Conservation (phyloP, 2,113 vertebrate genomes). For the Holacanthus passer region DNA sequence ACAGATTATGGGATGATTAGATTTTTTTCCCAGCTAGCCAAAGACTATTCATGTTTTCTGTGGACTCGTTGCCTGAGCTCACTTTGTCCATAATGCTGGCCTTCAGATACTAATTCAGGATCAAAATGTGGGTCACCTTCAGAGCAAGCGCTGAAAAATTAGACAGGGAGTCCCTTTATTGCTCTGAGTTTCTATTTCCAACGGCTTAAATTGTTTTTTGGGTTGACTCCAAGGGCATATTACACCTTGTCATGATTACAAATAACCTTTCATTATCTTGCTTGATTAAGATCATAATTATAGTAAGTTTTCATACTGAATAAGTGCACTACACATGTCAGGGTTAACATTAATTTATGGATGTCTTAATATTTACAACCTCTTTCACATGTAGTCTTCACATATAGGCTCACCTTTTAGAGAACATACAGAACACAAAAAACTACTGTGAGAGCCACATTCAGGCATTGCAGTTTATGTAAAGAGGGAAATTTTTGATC, state of each 20-base stretch:
- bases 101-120: not conserved
- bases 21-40: not conserved
- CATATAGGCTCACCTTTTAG: not conserved
- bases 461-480: not conserved
- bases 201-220: not conserved
- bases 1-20: slow-evolving; percentile 12
- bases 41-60: slow-evolving; percentile 2
- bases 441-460: not conserved
- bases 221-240: not conserved
- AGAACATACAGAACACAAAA: not conserved
- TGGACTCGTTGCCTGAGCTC: not conserved
- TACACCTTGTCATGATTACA: not conserved
- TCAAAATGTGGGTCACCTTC: slow-evolving; percentile 4
- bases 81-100: not conserved
- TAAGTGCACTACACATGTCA: not conserved
- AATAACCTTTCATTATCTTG: not conserved
- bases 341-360: not conserved
- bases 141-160: not conserved
- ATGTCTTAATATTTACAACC: not conserved
- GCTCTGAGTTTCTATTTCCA: not conserved
- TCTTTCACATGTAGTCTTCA: not conserved
- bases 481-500: not conserved
- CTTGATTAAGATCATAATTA: not conserved
- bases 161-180: not conserved
- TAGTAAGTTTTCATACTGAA: not conserved